Percentiles rank a stretch among this genome's conserved stretches.
Conservation (phyloP, 2,113 vertebrate species). For the Crotalus tigris region DNA sequence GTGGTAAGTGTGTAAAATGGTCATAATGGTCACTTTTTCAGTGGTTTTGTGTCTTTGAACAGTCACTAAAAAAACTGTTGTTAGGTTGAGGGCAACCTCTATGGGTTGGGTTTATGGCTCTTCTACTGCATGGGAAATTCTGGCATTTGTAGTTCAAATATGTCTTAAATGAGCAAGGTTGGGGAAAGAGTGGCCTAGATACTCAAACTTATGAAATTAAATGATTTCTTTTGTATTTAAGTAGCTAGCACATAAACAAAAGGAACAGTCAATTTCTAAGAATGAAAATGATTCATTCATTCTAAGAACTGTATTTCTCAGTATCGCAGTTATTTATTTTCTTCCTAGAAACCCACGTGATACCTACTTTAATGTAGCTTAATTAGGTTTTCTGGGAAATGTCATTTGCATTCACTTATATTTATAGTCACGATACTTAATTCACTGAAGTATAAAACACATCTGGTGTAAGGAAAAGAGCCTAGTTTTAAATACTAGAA, state of each 20-base stretch:
- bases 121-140: neutral
- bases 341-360: slow-evolving; percentile 52
- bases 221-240: slow-evolving; percentile 36
- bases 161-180: neutral
- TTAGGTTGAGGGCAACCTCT: neutral
- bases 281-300: slow-evolving; percentile 29
- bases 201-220: neutral
- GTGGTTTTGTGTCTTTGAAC: neutral
- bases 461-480: no score
- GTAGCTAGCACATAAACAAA: neutral
- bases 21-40: neutral
- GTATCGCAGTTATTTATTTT: slow-evolving; percentile 12
- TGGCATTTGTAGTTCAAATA: neutral
- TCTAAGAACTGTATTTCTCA: neutral
- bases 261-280: slow-evolving; percentile 44
- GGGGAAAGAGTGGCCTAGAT: neutral
- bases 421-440: neutral
- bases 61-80: neutral
- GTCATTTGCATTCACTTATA: slow-evolving; percentile 2
- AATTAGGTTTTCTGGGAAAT: slow-evolving; percentile 55
- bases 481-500: no score
- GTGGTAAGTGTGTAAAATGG: neutral
- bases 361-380: slow-evolving; percentile 45
- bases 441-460: neutral
- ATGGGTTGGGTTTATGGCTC: neutral